Percentiles rank a stretch among this genome's conserved stretches.
Conservation (phyloP, 23 tunicate species). For the Halocynthia aurantium region DNA sequence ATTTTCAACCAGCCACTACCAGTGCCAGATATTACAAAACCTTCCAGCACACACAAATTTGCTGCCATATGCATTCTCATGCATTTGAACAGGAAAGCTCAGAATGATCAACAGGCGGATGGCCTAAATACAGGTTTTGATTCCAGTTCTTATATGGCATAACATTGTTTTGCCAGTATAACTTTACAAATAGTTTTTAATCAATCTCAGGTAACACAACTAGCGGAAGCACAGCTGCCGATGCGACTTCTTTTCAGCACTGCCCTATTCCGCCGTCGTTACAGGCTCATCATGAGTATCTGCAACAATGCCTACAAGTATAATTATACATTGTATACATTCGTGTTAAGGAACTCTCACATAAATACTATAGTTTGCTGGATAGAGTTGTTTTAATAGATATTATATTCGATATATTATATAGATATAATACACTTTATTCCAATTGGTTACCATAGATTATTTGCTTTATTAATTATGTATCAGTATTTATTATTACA, state of each 20-base stretch:
- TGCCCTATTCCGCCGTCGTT: slow-evolving; percentile 51
- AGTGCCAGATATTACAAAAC: slow-evolving; percentile 57
- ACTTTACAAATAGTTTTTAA: too few relatives aligned
- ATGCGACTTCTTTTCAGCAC: slow-evolving; percentile 9
- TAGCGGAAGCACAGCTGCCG: neutral
- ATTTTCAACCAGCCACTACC: slow-evolving; percentile 44
- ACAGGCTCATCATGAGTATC: slow-evolving; percentile 46
- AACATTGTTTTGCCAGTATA: too few relatives aligned
- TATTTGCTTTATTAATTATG: neutral
- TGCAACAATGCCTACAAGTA: slow-evolving; percentile 45
- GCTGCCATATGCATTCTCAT: slow-evolving; percentile 68
- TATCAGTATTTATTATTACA: neutral
- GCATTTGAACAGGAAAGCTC: slow-evolving; percentile 46
- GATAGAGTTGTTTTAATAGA: too few relatives aligned
- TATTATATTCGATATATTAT: neutral
- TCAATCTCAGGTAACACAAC: too few relatives aligned
- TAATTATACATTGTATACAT: neutral
- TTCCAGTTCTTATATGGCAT: too few relatives aligned
- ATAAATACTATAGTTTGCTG: neutral
- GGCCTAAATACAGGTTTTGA: too few relatives aligned
- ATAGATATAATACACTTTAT: neutral
- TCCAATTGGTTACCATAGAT: neutral
- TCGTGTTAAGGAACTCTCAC: neutral
- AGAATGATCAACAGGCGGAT: slow-evolving; percentile 14
- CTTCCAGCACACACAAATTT: slow-evolving; percentile 26